Evolutionary conservation across 2,888 invertebrate species (phyloP).

Genomic region (Oligia strigilis): DNA sequence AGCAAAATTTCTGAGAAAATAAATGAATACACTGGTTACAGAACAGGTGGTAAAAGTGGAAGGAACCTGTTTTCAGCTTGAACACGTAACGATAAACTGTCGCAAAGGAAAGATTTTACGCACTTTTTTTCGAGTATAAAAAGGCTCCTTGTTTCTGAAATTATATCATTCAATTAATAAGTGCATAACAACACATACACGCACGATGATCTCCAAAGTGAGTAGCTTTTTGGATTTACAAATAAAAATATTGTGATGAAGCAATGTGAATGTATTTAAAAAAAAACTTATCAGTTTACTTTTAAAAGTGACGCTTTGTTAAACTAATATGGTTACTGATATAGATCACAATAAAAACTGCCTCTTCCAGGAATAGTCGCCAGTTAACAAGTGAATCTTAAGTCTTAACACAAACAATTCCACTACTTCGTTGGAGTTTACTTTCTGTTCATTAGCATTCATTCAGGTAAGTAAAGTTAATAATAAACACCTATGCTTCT

Average conservation of each 20-base stretch:
- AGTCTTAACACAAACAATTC: neutral
- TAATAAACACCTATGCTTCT: neutral
- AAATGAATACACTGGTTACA: constrained; percentile 34
- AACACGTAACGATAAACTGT: constrained; percentile 64
- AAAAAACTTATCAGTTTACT: neutral
- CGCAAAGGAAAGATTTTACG: constrained; percentile 61
- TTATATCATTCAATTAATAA: constrained; percentile 74
- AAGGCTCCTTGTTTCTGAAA: constrained; percentile 65
- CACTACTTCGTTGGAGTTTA: neutral
- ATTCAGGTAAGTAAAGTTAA: neutral
- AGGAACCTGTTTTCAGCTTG: constrained; percentile 59
- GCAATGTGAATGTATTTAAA: neutral
- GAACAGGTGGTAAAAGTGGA: constrained; percentile 45
- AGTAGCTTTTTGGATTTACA: constrained; percentile 54
- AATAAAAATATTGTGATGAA: too few relatives aligned
- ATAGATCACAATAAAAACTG: neutral
- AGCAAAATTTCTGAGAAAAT: constrained; percentile 16
- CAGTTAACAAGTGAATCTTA: neutral
- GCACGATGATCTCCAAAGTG: constrained; percentile 78
- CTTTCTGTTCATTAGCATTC: neutral
- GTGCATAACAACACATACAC: constrained; percentile 66
- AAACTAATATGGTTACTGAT: neutral
- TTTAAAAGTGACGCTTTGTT: neutral
- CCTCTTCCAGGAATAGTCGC: neutral
- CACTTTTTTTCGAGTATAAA: constrained; percentile 74